Conservation (phyloP, 2,113 vertebrate species). For the Hemiscyllium ocellatum region DNA sequence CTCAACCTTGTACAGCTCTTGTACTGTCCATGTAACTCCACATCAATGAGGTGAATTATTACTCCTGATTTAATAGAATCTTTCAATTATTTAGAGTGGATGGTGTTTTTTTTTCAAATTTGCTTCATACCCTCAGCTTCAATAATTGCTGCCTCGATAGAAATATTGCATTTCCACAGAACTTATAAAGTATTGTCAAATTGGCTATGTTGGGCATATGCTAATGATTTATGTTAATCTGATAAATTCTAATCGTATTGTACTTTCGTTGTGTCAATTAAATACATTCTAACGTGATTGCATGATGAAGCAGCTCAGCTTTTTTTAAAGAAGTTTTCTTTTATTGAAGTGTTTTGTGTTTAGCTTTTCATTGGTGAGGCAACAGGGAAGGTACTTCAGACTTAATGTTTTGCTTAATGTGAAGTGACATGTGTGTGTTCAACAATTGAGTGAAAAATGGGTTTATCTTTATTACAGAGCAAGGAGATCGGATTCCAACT, state of each 20-base stretch:
- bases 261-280: not conserved
- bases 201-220: not conserved
- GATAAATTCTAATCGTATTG: not conserved
- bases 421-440: not conserved
- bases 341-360: not conserved
- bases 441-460: not conserved
- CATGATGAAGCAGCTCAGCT: not conserved
- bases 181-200: not conserved
- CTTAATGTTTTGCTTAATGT: not conserved
- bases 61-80: constrained; percentile 8
- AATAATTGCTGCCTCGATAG: not conserved
- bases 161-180: not conserved
- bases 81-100: not conserved
- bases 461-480: constrained; percentile 72
- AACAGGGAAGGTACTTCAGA: not conserved
- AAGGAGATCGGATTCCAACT: constrained; percentile 96
- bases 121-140: not conserved
- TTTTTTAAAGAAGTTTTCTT: not conserved
- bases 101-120: not conserved
- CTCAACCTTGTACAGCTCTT: not conserved
- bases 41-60: not conserved
- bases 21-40: not conserved
- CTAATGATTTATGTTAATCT: not conserved
- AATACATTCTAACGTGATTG: not conserved
- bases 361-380: not conserved